Conservation (phyloP, 2,888 invertebrate genomes). For the Psylliodes chrysocephalus region DNA sequence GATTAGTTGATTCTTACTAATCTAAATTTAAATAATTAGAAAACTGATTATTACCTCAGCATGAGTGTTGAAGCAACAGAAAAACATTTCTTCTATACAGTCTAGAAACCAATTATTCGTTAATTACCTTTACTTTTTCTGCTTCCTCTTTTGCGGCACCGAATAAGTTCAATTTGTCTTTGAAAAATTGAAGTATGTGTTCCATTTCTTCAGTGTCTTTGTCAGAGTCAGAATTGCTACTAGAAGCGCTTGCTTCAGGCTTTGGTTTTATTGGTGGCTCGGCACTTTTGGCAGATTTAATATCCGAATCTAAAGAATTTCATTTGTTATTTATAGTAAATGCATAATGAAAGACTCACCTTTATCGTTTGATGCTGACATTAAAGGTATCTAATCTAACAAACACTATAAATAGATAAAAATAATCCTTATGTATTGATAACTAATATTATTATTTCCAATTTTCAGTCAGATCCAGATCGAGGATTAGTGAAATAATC, state of each 20-base stretch:
- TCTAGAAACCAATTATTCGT: conserved; percentile 20
- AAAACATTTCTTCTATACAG: neutral
- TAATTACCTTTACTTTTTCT: conserved; percentile 49
- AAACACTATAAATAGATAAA: neutral
- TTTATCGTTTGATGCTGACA: conserved; percentile 19
- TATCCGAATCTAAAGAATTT: conserved; percentile 11
- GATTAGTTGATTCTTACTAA: too few relatives aligned
- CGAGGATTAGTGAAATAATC: too few relatives aligned
- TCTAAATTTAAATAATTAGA: neutral
- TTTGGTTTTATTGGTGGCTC: conserved; percentile 5
- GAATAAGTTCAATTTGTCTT: conserved; percentile 72
- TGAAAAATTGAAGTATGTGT: conserved; percentile 72
- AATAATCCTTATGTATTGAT: too few relatives aligned
- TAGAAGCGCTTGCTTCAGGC: neutral
- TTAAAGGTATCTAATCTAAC: neutral
- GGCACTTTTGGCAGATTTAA: conserved; percentile 5
- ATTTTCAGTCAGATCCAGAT: too few relatives aligned
- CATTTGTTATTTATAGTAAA: neutral
- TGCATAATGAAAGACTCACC: conserved; percentile 5
- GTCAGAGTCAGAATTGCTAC: conserved; percentile 32
- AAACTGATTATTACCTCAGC: conserved; percentile 5
- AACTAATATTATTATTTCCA: too few relatives aligned
- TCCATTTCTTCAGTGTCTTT: conserved; percentile 68
- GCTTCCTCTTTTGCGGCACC: conserved; percentile 60
- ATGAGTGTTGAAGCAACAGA: neutral